Conservation (phyloP, 2,888 invertebrate genomes). For the Amphipyra tragopoginis region DNA sequence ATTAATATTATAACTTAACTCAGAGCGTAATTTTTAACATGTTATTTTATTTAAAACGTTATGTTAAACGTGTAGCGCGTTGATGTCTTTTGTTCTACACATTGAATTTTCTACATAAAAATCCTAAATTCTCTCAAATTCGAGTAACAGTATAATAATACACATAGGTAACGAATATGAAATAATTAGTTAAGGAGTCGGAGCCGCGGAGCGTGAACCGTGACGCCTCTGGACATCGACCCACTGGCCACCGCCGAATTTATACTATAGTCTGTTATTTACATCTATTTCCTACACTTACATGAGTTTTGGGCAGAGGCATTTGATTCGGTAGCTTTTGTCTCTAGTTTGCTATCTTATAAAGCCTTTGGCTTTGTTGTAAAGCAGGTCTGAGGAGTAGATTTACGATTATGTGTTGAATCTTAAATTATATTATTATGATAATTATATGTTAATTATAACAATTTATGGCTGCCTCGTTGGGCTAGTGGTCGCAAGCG, state of each 20-base stretch:
- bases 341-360: neutral
- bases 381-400: no score
- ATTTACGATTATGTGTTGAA: no score
- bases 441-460: no score
- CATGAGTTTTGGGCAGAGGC: conserved; percentile 9
- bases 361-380: no score
- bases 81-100: conserved; percentile 67
- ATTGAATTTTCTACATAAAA: conserved; percentile 21
- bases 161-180: conserved; percentile 56
- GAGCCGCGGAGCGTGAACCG: conserved; percentile 68
- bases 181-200: conserved; percentile 59
- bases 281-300: conserved; percentile 12
- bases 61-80: conserved; percentile 52
- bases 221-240: conserved; percentile 71
- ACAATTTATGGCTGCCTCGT: no score
- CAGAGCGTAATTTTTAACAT: no score
- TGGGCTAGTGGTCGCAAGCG: no score
- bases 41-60: no score
- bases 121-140: conserved; percentile 13
- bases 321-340: conserved; percentile 7
- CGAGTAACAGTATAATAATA: conserved; percentile 35
- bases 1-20: no score
- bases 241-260: conserved; percentile 63
- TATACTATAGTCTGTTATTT: conserved; percentile 24
- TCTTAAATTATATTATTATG: no score